Evolutionary conservation across 2,113 vertebrate genomes (phyloP), one percentile per base, ranked within the genome.

Genomic region (Nerophis ophidion): DNA sequence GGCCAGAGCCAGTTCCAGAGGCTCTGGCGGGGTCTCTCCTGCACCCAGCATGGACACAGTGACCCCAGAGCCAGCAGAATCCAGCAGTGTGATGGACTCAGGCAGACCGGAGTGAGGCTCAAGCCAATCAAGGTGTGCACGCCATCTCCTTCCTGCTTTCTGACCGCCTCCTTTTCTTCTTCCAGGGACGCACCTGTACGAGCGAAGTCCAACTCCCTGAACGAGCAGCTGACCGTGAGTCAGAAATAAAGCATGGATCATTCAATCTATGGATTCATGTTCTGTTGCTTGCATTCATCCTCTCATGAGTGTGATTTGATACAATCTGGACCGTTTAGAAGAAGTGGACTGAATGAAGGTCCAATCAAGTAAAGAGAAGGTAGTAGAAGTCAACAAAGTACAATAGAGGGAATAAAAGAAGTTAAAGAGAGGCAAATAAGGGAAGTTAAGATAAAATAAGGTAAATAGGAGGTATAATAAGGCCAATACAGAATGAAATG

Each of bases 131-230:
- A 60, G 49, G 8, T 2, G 9, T 16, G 6, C 35, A 38, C 2
- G 34, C 2, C 40, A 17, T 56, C 16, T 12, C 16, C 8, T 6
- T 64, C 2, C 53, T n/a, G 5, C 50, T 16, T 26, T 48, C 6
- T 42, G 26, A 26, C 26, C 26, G 26, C 26, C 26, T 57, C 13
- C 36, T 61, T 16, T 60, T 35, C 77, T 35, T n/a, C n/a, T 16
- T n/a, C 10, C 78, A 98, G 97, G 75, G 96, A 98, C 16, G 86
- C 87, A 0, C 88, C 87, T 38, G 86, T 94, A 15, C 89, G 92
- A 34, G 73, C 86, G 57, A 98, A 97, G 87, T 95, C 96, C 0
- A 93, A 92, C 84, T 97, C 95, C 3, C 86, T 97, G 61, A 94
- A 85, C 62, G 97, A 98, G 54, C 94, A 97, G 74, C 80, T 95